Evolutionary conservation across 2,113 vertebrate genomes (phyloP).

Genomic region (Vireo altiloquus): DNA sequence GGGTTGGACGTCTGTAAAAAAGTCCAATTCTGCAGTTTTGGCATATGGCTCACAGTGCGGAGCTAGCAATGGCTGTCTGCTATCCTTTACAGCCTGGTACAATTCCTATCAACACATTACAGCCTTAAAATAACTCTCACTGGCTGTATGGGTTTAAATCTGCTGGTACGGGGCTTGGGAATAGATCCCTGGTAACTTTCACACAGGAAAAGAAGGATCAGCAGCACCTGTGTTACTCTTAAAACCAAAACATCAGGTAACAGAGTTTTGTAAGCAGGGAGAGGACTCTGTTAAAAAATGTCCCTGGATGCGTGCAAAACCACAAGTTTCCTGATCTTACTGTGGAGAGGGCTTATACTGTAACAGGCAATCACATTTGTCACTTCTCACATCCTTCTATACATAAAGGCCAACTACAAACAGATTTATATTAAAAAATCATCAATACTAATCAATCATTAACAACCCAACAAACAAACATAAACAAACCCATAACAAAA

Average conservation of each 20-base stretch:
- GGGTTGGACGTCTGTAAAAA: not conserved
- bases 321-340: not conserved
- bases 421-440: not conserved
- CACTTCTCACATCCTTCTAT: not conserved
- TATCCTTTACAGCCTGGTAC: not conserved
- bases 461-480: not conserved
- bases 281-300: not conserved
- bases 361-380: not conserved
- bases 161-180: not conserved
- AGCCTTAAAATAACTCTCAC: not conserved
- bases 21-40: not conserved
- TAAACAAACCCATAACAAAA: not conserved
- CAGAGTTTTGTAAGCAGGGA: not conserved
- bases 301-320: not conserved
- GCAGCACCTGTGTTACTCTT: not conserved
- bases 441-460: not conserved
- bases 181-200: not conserved
- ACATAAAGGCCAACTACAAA: not conserved
- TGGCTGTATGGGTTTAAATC: not conserved
- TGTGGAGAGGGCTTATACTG: not conserved
- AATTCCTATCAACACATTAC: slow-evolving; percentile 8
- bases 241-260: not conserved
- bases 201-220: not conserved
- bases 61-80: not conserved
- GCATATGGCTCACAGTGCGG: not conserved